A percentile compares a stretch with the other conserved stretches of the same genome.
These are phyloP conservation scores for Sciurus vulgaris DNA, from an alignment of 2,797 vertebrate species.

Conservation along the genomic window DNA sequence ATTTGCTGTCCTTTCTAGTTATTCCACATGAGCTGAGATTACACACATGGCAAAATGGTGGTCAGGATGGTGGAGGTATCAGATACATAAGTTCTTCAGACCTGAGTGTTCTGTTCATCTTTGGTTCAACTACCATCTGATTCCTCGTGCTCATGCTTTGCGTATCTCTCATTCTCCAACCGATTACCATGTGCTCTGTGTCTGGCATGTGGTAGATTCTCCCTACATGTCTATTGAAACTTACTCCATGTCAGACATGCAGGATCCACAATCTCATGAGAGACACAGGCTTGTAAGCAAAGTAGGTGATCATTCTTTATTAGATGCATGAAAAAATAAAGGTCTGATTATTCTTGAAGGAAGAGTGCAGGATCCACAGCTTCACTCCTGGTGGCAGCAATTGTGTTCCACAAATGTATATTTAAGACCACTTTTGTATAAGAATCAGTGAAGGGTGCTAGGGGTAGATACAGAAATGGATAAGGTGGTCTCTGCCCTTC, in stretches of 20 bases:
- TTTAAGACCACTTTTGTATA: not conserved
- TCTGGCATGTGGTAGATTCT: accelerated
- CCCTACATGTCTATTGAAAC: not conserved
- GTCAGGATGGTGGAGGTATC: not conserved
- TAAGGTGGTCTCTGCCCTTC: not conserved
- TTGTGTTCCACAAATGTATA: accelerated
- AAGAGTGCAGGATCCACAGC: not conserved
- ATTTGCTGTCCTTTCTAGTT: not conserved
- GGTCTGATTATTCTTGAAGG: not conserved
- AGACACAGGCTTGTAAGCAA: not conserved
- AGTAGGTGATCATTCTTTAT: not conserved
- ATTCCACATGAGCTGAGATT: not conserved
- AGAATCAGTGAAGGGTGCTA: not conserved
- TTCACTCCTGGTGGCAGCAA: not conserved
- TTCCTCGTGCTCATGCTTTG: too few species aligned
- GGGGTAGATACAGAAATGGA: not conserved
- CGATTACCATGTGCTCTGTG: too few species aligned
- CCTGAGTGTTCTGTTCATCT: not conserved
- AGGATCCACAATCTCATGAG: not conserved
- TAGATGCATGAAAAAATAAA: not conserved
- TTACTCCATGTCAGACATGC: not conserved
- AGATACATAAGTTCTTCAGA: not conserved
- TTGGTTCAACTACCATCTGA: accelerated
- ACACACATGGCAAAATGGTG: not conserved
- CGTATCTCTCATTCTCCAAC: not conserved